A percentile compares a stretch with the other conserved stretches of the same genome.
Evolutionary conservation across 2,888 invertebrate species (phyloP).

Genomic region (Ochropleura leucogaster): DNA sequence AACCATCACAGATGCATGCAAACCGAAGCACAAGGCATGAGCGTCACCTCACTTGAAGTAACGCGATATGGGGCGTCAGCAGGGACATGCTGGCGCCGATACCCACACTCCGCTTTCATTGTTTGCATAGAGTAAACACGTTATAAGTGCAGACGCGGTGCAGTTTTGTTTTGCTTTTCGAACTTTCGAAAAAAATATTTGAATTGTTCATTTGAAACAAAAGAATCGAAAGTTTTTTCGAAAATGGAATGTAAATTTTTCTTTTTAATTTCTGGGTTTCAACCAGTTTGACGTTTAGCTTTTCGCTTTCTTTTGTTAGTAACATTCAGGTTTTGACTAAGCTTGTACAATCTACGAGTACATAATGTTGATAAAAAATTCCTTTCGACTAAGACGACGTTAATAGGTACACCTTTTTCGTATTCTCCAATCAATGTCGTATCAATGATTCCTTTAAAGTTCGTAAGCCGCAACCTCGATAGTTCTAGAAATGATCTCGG

Average conservation of each 20-base stretch:
- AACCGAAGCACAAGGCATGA: constrained; percentile 30
- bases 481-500: too few relatives aligned
- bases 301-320: background rate
- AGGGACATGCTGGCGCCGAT: constrained; percentile 64
- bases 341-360: too few relatives aligned
- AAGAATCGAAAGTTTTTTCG: background rate
- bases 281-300: background rate
- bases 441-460: background rate
- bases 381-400: too few relatives aligned
- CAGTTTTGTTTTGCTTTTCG: constrained; percentile 15
- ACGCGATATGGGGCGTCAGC: constrained; percentile 53
- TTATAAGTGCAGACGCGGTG: constrained; percentile 49
- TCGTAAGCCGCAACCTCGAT: background rate
- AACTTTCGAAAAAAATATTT: background rate
- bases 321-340: background rate
- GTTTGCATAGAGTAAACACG: constrained; percentile 53
- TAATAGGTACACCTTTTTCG: too few relatives aligned
- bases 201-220: background rate
- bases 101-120: constrained; percentile 60
- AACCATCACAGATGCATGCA: constrained; percentile 53
- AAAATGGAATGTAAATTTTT: background rate
- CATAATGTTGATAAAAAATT: too few relatives aligned
- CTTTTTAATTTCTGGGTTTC: background rate
- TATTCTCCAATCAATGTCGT: background rate
- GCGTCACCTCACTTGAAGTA: constrained; percentile 55